These are phyloP conservation scores for Oasisia sp. DNA, from an alignment of 2,888 invertebrate genomes.

Conservation along the genomic window DNA sequence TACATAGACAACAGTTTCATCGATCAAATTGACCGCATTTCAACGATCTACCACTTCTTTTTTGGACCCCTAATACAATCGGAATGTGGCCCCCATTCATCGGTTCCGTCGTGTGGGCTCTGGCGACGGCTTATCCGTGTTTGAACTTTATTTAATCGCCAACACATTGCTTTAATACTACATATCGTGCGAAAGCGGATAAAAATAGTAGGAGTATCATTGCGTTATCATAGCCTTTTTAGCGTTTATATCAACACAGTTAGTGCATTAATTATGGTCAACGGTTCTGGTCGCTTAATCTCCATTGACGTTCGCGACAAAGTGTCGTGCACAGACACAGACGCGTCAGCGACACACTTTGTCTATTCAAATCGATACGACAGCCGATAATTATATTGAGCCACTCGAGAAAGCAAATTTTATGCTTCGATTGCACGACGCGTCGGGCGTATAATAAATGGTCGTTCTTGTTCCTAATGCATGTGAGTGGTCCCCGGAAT, in stretches of 20 bases:
- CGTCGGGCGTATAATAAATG: not conserved
- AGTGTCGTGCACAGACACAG: not conserved
- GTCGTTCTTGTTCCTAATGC: not conserved
- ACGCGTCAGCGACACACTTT: not conserved
- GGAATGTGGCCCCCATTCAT: not conserved
- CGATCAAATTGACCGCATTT: not conserved
- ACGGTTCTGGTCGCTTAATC: not conserved
- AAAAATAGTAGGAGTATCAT: not conserved
- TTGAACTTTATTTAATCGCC: constrained; percentile 3
- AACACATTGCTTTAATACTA: not conserved
- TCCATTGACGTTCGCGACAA: not conserved
- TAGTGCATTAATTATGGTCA: not conserved
- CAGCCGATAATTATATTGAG: not conserved
- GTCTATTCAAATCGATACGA: not conserved
- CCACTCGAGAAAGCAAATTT: not conserved
- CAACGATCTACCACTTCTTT: not conserved
- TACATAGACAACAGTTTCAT: not conserved
- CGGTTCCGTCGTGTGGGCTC: not conserved
- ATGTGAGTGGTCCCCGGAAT: not conserved
- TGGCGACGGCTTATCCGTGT: not conserved
- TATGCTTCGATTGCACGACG: not conserved
- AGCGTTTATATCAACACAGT: not conserved
- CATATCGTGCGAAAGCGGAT: not conserved
- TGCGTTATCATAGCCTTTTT: constrained; percentile 6
- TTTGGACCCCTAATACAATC: not conserved